These are phyloP conservation scores for Limnothrissa miodon DNA, from an alignment of 2,113 vertebrate genomes.

Conservation along the genomic window DNA sequence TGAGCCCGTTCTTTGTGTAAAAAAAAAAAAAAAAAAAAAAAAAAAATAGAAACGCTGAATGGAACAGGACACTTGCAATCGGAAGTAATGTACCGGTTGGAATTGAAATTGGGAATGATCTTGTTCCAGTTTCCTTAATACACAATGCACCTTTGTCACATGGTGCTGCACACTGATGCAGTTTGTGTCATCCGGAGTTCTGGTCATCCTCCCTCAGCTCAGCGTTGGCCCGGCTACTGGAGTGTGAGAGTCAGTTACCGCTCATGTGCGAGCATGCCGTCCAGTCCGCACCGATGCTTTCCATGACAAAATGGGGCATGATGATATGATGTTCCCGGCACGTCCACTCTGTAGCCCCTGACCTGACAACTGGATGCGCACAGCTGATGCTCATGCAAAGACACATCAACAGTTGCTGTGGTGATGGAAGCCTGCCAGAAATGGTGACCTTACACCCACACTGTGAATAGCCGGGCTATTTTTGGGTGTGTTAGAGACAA, in stretches of 20 bases:
- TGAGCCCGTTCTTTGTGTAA: neutral
- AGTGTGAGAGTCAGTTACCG: neutral
- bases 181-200: neutral
- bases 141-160: neutral
- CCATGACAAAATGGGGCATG: neutral
- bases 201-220: neutral
- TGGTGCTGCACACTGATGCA: neutral
- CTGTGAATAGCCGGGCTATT: conserved; percentile 4
- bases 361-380: neutral
- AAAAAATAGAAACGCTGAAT: too few relatives aligned
- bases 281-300: neutral
- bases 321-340: neutral
- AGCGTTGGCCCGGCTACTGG: neutral
- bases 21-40: too few relatives aligned
- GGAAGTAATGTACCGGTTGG: neutral
- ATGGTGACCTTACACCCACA: neutral
- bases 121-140: neutral
- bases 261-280: neutral
- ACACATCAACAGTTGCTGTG: neutral
- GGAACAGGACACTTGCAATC: neutral
- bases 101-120: too few relatives aligned
- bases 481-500: neutral
- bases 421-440: neutral
- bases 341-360: neutral
- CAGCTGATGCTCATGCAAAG: neutral